A percentile compares a stretch with the other conserved stretches of the same genome.
Conservation (phyloP, 2,113 vertebrate species). For the Microcebus tavaratra region DNA sequence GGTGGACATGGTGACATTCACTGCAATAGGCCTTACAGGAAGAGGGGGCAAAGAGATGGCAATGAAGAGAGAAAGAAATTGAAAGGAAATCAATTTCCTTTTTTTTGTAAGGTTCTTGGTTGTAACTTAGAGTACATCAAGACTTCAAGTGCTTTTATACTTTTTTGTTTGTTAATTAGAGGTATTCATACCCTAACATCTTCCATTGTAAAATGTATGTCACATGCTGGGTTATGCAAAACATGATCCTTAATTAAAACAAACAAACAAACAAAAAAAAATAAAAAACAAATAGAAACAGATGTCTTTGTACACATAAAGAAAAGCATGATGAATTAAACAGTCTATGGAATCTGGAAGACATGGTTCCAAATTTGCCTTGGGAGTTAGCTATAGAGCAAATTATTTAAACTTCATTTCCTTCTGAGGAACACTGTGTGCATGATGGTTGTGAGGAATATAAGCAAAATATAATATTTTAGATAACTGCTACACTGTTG, state of each 20-base stretch:
- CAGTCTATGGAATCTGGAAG: background rate
- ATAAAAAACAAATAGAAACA: background rate
- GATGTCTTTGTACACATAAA: background rate
- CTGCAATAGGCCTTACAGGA: background rate
- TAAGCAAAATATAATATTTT: background rate
- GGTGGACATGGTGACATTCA: background rate
- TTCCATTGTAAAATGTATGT: background rate
- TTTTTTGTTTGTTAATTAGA: background rate
- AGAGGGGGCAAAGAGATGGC: background rate
- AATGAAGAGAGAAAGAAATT: background rate
- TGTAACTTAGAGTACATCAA: background rate
- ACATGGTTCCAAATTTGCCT: background rate
- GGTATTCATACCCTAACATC: background rate
- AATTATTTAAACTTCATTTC: background rate
- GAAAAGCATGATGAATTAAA: background rate
- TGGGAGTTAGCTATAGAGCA: background rate
- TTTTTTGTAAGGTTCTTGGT: background rate
- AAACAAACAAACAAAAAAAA: no score
- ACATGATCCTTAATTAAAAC: background rate
- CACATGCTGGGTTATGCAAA: background rate
- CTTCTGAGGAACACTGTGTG: accelerated
- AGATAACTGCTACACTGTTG: background rate
- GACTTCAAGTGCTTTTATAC: background rate
- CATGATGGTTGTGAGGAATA: background rate
- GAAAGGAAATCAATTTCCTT: background rate